Evolutionary conservation across 2,888 invertebrate genomes (phyloP).

Genomic region (Drosophila paramelanica): DNA sequence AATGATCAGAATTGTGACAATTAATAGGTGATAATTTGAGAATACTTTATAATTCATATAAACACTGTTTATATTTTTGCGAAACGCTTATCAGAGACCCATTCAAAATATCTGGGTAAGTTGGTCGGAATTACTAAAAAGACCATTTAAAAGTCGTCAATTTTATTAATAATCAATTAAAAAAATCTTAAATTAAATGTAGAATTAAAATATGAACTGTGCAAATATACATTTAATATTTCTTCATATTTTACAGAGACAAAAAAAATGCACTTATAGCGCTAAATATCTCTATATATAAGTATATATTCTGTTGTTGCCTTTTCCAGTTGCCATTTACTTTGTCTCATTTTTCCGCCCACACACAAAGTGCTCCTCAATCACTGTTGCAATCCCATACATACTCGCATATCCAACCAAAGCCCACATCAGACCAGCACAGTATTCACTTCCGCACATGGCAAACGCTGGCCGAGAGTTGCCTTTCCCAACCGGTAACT

Average conservation of each 20-base stretch:
- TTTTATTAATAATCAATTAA: too few relatives aligned
- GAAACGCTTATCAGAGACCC: background rate
- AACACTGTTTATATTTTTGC: conserved; percentile 3
- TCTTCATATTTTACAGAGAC: background rate
- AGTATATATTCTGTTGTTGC: background rate
- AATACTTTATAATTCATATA: conserved; percentile 4
- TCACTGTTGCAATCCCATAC: conserved; percentile 21
- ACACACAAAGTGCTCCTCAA: conserved; percentile 34
- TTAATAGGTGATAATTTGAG: conserved; percentile 30
- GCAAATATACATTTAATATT: too few relatives aligned
- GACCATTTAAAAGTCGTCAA: background rate
- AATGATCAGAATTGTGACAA: conserved; percentile 23
- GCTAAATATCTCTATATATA: background rate
- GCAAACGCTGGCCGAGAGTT: conserved; percentile 60
- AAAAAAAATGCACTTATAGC: conserved; percentile 2
- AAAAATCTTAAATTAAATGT: too few relatives aligned
- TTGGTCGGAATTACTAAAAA: background rate
- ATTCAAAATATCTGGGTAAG: background rate
- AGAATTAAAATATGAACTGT: too few relatives aligned
- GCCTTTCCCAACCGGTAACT: conserved; percentile 49
- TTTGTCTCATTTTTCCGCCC: conserved; percentile 29
- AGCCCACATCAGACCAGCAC: conserved; percentile 39
- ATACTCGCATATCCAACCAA: conserved; percentile 44
- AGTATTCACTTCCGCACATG: conserved; percentile 61
- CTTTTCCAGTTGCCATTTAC: conserved; percentile 18